These are phyloP conservation scores for Chloebia gouldiae DNA, from an alignment of 2,113 vertebrate genomes.

Conservation along the genomic window DNA sequence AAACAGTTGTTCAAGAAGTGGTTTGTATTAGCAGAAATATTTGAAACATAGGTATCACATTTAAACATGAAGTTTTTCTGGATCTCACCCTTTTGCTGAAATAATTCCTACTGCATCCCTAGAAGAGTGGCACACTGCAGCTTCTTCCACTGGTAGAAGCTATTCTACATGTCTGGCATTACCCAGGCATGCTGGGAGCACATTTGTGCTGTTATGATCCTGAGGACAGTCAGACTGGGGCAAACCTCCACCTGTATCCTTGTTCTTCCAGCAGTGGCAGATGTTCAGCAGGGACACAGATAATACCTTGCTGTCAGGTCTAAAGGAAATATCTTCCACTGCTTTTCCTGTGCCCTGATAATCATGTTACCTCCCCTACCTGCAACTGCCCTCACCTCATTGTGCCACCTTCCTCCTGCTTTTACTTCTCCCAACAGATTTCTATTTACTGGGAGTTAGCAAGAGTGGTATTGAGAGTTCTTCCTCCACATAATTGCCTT, in stretches of 20 bases:
- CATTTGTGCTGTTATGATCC: neutral
- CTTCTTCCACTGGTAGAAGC: neutral
- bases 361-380: too few relatives aligned
- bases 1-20: neutral
- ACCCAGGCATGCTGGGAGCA: neutral
- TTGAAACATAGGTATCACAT: neutral
- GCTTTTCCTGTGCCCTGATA: neutral
- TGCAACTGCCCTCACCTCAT: neutral
- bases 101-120: neutral
- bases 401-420: neutral
- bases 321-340: neutral
- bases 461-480: neutral
- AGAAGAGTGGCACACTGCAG: neutral
- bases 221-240: neutral
- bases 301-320: fast-evolving
- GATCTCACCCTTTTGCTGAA: neutral
- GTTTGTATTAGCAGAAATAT: neutral
- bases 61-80: neutral
- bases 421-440: neutral
- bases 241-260: neutral
- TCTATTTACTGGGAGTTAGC: neutral
- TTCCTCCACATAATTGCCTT: neutral
- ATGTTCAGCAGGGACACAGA: neutral
- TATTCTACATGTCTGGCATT: neutral
- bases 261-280: neutral